Percentiles rank a stretch among this genome's conserved stretches.
These are phyloP conservation scores for Dendrocopos noguchii DNA, from an alignment of 2,113 vertebrate genomes.

Conservation along the genomic window DNA sequence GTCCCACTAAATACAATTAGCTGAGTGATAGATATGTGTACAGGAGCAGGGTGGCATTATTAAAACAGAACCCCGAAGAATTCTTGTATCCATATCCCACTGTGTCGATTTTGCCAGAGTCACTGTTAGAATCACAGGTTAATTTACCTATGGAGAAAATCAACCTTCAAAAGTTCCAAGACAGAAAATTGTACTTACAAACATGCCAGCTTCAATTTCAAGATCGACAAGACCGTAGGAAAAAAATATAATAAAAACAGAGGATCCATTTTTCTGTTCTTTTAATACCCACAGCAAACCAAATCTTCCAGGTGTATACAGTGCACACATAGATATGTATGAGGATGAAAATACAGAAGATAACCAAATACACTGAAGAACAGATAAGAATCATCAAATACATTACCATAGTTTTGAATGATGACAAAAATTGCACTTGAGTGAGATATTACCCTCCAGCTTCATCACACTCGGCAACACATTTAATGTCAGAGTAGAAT, in stretches of 20 bases:
- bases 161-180: constrained; percentile 48
- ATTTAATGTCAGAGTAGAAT: constrained; percentile 26
- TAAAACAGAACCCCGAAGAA: constrained; percentile 5
- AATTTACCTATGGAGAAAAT: constrained; percentile 55
- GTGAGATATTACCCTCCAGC: constrained; percentile 36
- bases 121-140: constrained; percentile 28
- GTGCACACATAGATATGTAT: not conserved
- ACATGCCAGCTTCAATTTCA: constrained; percentile 65
- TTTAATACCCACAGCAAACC: constrained; percentile 46
- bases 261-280: constrained; percentile 30
- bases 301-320: constrained; percentile 54
- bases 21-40: not conserved
- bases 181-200: constrained; percentile 59
- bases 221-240: constrained; percentile 41
- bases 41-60: constrained; percentile 7
- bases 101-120: constrained; percentile 16
- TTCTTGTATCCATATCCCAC: not conserved
- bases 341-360: constrained; percentile 58
- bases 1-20: not conserved
- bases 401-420: constrained; percentile 34
- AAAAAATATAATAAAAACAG: constrained; percentile 52
- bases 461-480: constrained; percentile 29
- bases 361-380: constrained; percentile 23
- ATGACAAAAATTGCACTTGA: constrained; percentile 29
- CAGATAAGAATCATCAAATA: constrained; percentile 50